phyloP scores from a whole-genome alignment of 2,797 vertebrate species.

The Mormyrus proboscirostris region DNA sequence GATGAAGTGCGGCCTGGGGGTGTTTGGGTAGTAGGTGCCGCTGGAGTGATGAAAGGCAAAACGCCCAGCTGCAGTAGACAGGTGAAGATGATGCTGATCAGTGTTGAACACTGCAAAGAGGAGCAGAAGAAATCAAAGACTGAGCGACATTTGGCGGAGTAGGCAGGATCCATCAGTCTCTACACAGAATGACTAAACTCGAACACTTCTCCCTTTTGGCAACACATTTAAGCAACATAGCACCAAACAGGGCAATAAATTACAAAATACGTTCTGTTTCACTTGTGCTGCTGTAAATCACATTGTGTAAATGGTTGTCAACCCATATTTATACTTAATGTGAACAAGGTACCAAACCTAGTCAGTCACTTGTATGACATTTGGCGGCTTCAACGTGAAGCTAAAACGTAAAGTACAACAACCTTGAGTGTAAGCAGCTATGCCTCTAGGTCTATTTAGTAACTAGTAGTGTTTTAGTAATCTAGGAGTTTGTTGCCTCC shows the following conservation, averaged over 20 bases:
- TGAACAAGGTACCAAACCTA: not conserved
- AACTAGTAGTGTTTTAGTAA: not conserved
- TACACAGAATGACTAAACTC: not conserved
- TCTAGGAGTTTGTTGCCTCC: not conserved
- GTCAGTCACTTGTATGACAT: not conserved
- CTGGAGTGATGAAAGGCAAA: not conserved
- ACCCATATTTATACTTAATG: slow-evolving; percentile 1
- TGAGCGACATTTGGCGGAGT: not conserved
- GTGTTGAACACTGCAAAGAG: not conserved
- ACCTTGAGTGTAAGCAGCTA: not conserved
- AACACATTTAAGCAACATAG: not conserved
- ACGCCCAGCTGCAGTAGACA: not conserved
- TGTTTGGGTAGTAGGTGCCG: not conserved
- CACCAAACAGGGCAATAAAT: not conserved
- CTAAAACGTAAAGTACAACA: not conserved
- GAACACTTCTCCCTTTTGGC: not conserved
- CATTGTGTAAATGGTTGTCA: not conserved
- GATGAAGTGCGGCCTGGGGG: not conserved
- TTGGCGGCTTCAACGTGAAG: not conserved
- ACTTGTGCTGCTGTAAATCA: not conserved
- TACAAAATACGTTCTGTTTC: not conserved
- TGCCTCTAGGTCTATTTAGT: not conserved
- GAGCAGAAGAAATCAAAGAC: not conserved
- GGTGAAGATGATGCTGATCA: not conserved
- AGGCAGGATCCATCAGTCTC: not conserved